These are phyloP conservation scores for Idris sp. DNA, from an alignment of 1,140 invertebrate species.

Conservation along the genomic window DNA sequence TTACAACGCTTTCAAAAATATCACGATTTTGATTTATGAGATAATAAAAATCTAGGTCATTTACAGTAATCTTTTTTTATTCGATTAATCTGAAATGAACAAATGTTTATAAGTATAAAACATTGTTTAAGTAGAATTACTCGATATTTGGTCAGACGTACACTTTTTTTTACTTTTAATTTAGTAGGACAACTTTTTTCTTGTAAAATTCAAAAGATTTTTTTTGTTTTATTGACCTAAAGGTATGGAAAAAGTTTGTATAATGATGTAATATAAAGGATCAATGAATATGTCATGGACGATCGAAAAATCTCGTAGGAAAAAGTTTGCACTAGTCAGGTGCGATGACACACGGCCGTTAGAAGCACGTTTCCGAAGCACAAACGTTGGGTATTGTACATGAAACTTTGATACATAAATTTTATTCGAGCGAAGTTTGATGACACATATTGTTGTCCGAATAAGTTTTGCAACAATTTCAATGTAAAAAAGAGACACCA, in stretches of 20 bases:
- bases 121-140: no score
- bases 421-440: constrained; percentile 34
- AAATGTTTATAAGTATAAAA: no score
- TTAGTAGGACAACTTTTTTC: no score
- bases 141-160: no score
- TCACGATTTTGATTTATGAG: no score
- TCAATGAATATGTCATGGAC: constrained; percentile 25
- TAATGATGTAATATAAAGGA: constrained; percentile 15
- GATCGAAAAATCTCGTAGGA: constrained; percentile 12
- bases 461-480: constrained; percentile 29
- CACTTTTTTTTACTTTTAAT: no score
- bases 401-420: constrained; percentile 41
- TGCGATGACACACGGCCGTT: constrained; percentile 30
- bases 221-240: no score
- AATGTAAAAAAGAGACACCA: constrained; percentile 11
- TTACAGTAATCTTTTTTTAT: no score
- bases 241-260: constrained; percentile 6
- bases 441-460: constrained; percentile 32
- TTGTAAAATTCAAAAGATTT: no score
- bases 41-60: no score
- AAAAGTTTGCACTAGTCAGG: constrained; percentile 29
- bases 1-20: no score
- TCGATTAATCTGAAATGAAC: no score
- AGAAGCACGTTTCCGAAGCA: constrained; percentile 18
- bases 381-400: constrained; percentile 22